Conservation (phyloP, 2,888 invertebrate species). For the Caenorhabditis panamensis region DNA sequence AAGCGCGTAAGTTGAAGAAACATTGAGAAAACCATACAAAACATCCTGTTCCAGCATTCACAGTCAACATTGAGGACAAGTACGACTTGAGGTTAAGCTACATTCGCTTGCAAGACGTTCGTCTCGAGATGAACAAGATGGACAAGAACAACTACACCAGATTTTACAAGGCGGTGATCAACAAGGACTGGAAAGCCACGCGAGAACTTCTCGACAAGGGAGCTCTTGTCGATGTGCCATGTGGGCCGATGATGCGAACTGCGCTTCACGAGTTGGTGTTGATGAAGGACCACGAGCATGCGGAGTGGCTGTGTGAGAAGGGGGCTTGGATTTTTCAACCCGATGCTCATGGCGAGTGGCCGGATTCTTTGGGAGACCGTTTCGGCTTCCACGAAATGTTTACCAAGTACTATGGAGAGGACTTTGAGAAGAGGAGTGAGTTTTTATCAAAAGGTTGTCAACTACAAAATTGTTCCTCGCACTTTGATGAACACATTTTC, state of each 20-base stretch:
- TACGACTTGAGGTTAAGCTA: constrained; percentile 6
- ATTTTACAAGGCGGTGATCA: constrained; percentile 9
- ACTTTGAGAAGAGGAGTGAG: no score
- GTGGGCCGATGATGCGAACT: constrained; percentile 1
- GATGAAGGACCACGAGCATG: constrained; percentile 14
- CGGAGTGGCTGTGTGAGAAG: constrained; percentile 4
- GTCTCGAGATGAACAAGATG: constrained; percentile 8
- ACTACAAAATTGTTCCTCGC: no score
- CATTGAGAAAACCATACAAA: no score
- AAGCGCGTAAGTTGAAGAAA: no score
- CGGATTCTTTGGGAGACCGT: no score
- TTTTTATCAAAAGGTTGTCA: no score
- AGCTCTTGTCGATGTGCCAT: constrained; percentile 22
- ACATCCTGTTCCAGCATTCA: background rate
- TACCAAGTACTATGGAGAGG: no score
- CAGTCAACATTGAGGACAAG: background rate
- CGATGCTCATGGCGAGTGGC: background rate
- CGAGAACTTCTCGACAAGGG: constrained; percentile 3
- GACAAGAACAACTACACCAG: constrained; percentile 5
- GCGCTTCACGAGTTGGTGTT: constrained; percentile 12
- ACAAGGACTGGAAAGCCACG: constrained; percentile 8
- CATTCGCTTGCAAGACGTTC: constrained; percentile 25
- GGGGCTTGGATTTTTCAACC: constrained; percentile 24
- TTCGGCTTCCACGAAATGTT: no score
- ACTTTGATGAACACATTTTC: no score